phyloP scores from a whole-genome alignment of 2,797 vertebrate genomes.

The Furcifer pardalis region DNA sequence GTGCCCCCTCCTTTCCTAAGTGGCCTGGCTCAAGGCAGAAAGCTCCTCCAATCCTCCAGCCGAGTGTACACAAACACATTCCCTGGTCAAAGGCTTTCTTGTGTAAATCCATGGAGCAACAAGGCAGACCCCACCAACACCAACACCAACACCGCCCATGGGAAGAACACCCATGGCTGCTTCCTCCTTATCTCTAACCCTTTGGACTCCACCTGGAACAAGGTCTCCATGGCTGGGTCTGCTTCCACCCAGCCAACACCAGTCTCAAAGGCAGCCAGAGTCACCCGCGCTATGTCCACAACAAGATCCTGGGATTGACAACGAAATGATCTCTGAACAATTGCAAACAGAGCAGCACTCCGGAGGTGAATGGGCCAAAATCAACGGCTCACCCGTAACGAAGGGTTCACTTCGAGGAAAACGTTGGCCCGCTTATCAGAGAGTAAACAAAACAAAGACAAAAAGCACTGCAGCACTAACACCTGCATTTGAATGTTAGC shows the following conservation, averaged over 20 bases:
- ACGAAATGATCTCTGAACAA: constrained; percentile 48
- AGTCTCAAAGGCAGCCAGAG: constrained; percentile 22
- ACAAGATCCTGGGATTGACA: constrained; percentile 56
- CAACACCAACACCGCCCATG: too few relatives aligned
- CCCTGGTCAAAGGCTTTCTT: constrained; percentile 28
- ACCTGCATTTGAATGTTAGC: too few relatives aligned
- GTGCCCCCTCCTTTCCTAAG: background rate
- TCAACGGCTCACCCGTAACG: too few relatives aligned
- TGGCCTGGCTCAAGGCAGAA: background rate
- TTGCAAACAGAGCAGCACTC: background rate
- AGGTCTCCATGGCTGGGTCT: constrained; percentile 9
- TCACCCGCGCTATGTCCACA: constrained; percentile 47
- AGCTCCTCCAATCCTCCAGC: background rate
- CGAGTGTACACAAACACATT: background rate
- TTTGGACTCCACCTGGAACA: constrained; percentile 24
- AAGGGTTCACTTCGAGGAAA: too few relatives aligned
- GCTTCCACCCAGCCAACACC: background rate
- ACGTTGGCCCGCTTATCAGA: too few relatives aligned
- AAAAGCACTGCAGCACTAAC: too few relatives aligned
- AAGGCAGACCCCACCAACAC: too few relatives aligned
- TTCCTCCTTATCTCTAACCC: background rate
- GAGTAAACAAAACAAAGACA: too few relatives aligned
- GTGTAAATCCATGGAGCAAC: background rate
- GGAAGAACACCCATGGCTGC: background rate
- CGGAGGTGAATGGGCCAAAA: too few relatives aligned